phyloP scores from a whole-genome alignment of 2,113 vertebrate genomes.

The Motacilla alba region DNA sequence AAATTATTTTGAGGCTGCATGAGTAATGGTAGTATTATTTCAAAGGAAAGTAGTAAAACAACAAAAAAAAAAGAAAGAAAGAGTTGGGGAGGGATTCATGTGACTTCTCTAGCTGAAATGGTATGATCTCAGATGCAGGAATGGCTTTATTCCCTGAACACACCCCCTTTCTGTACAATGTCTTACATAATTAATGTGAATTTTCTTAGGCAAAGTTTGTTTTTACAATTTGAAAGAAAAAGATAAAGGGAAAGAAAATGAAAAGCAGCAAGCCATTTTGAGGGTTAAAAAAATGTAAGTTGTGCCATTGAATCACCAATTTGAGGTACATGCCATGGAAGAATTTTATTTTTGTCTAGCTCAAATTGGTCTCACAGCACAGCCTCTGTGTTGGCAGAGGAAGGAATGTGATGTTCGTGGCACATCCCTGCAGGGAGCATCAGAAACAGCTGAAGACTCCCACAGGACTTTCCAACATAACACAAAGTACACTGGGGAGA shows the following conservation, averaged over 20 bases:
- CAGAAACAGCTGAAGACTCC: neutral
- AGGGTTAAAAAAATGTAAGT: neutral
- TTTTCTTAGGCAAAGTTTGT: neutral
- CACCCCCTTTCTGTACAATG: neutral
- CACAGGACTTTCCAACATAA: neutral
- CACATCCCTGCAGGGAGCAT: neutral
- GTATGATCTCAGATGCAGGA: neutral
- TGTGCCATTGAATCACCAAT: neutral
- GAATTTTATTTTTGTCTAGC: neutral
- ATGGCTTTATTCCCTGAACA: neutral
- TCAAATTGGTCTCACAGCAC: neutral
- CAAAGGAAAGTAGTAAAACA: neutral
- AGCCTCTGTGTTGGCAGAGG: neutral
- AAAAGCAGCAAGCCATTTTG: neutral
- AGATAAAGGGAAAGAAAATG: neutral
- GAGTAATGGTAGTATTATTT: neutral
- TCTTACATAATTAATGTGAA: neutral
- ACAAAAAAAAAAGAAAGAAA: neutral
- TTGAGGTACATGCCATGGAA: neutral
- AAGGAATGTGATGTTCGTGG: neutral
- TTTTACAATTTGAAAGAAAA: neutral
- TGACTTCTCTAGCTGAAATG: neutral
- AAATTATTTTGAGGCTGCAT: neutral
- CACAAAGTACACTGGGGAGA: neutral
- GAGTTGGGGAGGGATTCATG: accelerated